phyloP scores from a whole-genome alignment of 2,113 vertebrate genomes.

The Cisticola juncidis region DNA sequence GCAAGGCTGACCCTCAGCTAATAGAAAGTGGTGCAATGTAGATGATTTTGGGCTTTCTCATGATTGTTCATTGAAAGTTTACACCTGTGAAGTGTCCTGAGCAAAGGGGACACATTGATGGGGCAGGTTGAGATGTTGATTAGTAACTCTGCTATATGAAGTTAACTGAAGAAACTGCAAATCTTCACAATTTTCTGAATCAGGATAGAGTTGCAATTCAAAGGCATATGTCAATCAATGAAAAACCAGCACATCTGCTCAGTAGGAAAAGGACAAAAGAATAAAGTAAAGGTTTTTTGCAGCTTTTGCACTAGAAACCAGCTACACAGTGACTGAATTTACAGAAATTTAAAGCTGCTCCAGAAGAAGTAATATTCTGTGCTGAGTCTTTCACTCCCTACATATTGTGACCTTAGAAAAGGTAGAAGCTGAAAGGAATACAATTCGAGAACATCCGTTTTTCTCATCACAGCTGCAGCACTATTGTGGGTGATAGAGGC shows the following conservation, averaged over 20 bases:
- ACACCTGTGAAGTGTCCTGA: background rate
- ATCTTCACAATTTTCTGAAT: background rate
- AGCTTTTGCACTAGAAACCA: background rate
- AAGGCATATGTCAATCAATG: background rate
- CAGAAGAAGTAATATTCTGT: background rate
- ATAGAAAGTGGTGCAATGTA: background rate
- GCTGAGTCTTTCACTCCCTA: background rate
- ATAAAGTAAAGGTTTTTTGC: background rate
- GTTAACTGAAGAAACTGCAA: background rate
- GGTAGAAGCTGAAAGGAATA: slow-evolving; percentile 17
- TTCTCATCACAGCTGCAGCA: slow-evolving; percentile 44
- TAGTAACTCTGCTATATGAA: background rate
- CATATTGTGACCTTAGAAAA: slow-evolving; percentile 21
- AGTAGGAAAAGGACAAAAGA: background rate
- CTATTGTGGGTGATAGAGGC: slow-evolving; percentile 26
- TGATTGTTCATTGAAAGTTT: background rate
- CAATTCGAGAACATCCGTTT: slow-evolving; percentile 37
- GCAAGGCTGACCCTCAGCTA: background rate
- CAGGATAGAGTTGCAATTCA: background rate
- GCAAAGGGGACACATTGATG: background rate
- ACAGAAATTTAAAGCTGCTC: background rate
- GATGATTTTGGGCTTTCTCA: background rate
- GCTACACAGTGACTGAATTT: background rate
- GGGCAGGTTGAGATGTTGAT: background rate
- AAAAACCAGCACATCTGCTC: background rate